phyloP scores from a whole-genome alignment of 2,113 vertebrate genomes.

The Stegastes partitus region DNA sequence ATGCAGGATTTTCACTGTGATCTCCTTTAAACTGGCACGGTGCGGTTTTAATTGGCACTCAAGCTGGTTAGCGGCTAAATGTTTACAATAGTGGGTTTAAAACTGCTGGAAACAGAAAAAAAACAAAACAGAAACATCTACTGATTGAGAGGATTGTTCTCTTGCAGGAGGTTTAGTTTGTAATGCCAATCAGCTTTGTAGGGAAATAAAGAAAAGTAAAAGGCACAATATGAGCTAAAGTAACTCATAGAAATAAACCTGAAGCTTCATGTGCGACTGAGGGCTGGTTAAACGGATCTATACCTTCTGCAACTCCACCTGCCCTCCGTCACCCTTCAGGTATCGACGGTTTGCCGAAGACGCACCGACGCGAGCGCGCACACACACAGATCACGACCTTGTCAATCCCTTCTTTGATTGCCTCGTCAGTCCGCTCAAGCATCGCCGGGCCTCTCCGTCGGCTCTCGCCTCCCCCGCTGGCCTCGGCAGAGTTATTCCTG shows the following conservation, averaged over 20 bases:
- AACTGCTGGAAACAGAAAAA: no score
- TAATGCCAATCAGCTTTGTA: background rate
- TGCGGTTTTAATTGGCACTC: slow-evolving; percentile 18
- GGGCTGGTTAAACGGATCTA: background rate
- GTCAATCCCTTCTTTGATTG: slow-evolving; percentile 64
- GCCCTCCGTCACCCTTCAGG: background rate
- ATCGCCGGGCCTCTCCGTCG: slow-evolving; percentile 14
- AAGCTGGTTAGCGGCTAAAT: background rate
- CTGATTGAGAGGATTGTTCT: background rate
- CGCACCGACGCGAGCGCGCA: no score
- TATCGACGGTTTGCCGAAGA: slow-evolving; percentile 29
- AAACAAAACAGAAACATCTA: background rate
- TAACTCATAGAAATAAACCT: background rate
- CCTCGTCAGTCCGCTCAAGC: slow-evolving; percentile 50
- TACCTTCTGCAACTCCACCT: background rate
- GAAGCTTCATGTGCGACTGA: background rate
- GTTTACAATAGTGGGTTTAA: no score
- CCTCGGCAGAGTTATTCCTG: slow-evolving; percentile 33
- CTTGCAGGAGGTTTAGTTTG: background rate
- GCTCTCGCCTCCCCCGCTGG: slow-evolving; percentile 44
- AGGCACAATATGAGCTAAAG: no score
- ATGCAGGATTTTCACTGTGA: slow-evolving; percentile 3
- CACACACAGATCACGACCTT: slow-evolving; percentile 47
- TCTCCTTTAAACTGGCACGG: background rate
- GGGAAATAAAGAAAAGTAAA: background rate